phyloP scores from a whole-genome alignment of 2,113 vertebrate species.

The Nyctibius bracteatus region DNA sequence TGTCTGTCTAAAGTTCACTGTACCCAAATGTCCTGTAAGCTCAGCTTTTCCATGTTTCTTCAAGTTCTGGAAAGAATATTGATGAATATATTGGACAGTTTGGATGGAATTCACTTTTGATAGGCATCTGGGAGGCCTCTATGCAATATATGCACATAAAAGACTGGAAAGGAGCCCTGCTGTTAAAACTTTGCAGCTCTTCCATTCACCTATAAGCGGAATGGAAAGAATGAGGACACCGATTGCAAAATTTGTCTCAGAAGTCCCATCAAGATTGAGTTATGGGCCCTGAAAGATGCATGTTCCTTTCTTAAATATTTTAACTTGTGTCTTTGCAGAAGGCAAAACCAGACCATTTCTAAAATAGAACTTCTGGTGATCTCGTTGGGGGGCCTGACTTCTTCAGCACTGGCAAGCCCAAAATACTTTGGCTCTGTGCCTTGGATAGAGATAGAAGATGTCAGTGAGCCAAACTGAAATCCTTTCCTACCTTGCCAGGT shows the following conservation, averaged over 20 bases:
- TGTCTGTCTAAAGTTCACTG: neutral
- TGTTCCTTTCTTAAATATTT: neutral
- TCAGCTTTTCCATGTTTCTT: neutral
- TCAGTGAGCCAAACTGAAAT: neutral
- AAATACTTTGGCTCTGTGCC: neutral
- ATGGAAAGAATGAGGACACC: constrained; percentile 14
- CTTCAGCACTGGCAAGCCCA: neutral
- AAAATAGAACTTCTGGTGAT: constrained; percentile 4
- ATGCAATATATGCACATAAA: neutral
- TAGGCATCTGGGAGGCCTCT: neutral
- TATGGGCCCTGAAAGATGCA: neutral
- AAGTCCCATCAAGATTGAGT: neutral
- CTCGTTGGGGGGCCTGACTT: neutral
- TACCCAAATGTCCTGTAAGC: neutral
- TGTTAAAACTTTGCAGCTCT: neutral
- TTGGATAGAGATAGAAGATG: neutral
- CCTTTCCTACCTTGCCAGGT: neutral
- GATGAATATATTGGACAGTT: neutral
- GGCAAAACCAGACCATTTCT: neutral
- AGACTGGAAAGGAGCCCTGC: neutral
- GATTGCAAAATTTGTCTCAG: neutral
- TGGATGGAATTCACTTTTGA: neutral
- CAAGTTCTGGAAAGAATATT: neutral
- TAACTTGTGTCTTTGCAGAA: constrained; percentile 11
- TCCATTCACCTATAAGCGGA: neutral